Base-by-base conservation (phyloP, 1,140 invertebrate genomes). In the Drosophila willistoni region DNA sequence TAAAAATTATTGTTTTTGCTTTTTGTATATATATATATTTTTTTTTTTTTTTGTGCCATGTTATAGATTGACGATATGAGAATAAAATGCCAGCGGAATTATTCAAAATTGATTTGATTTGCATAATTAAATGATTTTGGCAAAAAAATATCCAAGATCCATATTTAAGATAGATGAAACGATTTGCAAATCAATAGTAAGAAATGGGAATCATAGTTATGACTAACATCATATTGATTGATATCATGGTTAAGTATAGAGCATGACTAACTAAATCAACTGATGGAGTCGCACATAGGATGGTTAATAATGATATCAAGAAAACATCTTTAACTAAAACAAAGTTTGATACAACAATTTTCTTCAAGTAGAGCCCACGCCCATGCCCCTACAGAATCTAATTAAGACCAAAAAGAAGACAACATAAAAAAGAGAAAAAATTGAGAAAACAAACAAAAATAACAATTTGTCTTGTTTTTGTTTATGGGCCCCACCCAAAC, bases 1-100 rank as follows among this genome's bases (percentile, higher is more conserved):
- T 86, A 86, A 86, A 86, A 86, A 86, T 86, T 77, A 86, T 86
- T 83, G 83, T 87, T 85, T 85, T 85, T 82, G 68, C 66, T 54
- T 73, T 59, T 69, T 22, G 1, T 22, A 22, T 22, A 22, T 22
- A 19, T 19, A 19, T 19, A 19, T 42, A 42, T 29, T 7, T 29
- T 3, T 66, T 66, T 42, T 55, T 29, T 7, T 29, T 3, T 66
- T 66, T 47, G 61, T 66, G 64, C 76, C 54, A 68, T 71, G 73
- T 72, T 79, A 70, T 77, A 77, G 73, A 73, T 74, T 56, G 22
- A 63, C 61, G 42, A 81, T 41, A 59, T 36, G 51, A 74, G 69
- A 73, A 66, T 75, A 61, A 67, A 51, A 57, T 55, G 64, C 70
- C 44, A 61, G 64, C 81, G 73, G 78, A 85, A 79, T 78, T 84